These are phyloP conservation scores for Montifringilla adamsi DNA, from an alignment of 2,113 vertebrate species.

Conservation along the genomic window DNA sequence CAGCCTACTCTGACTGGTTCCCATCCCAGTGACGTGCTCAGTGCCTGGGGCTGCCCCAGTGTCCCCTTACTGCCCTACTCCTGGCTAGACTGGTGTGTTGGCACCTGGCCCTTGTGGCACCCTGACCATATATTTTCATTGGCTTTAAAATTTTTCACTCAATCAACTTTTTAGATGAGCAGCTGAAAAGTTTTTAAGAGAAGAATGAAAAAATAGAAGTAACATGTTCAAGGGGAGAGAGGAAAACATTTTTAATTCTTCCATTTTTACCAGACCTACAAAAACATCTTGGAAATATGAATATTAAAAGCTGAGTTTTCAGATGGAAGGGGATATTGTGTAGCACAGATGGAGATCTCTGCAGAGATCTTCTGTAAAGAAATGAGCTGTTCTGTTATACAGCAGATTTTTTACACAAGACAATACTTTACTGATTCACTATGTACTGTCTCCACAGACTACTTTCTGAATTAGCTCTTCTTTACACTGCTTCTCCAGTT, in stretches of 20 bases:
- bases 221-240: neutral
- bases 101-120: rapidly evolving
- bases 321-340: neutral
- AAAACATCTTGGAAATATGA: neutral
- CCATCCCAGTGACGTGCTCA: neutral
- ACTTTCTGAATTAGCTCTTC: neutral
- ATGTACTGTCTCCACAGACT: neutral
- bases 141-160: neutral
- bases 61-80: neutral
- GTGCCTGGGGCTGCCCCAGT: rapidly evolving
- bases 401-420: neutral
- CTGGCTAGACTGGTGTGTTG: neutral
- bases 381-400: neutral
- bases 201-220: neutral
- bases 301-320: neutral
- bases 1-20: rapidly evolving
- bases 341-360: neutral
- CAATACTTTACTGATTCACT: neutral
- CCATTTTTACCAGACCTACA: neutral
- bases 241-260: neutral
- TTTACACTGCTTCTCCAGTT: neutral
- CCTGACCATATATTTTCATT: neutral
- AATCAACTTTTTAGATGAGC: neutral
- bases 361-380: neutral
- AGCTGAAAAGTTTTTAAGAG: neutral